Percentiles rank a stretch among this genome's conserved stretches.
Evolutionary conservation across 1,140 invertebrate genomes (phyloP).

Genomic region (Aphaenogaster ashmeadi): DNA sequence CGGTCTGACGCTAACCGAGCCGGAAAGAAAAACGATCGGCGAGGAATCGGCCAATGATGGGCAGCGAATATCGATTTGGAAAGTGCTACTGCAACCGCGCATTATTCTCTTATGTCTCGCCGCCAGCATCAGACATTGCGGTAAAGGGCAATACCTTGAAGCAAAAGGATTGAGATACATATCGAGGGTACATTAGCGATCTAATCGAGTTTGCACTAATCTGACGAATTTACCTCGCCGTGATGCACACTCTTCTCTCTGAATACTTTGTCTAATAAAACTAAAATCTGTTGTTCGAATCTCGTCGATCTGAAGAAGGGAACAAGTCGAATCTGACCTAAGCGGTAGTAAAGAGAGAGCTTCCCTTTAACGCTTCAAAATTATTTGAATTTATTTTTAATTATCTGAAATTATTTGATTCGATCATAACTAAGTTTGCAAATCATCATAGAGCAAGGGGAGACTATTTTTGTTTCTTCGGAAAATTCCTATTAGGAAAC

Average conservation of each 20-base stretch:
- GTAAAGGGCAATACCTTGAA: constrained; percentile 86
- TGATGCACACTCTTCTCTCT: background rate
- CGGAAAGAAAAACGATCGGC: constrained; percentile 91
- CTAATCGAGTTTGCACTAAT: constrained; percentile 42
- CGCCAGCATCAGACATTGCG: constrained; percentile 96
- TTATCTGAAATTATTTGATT: background rate
- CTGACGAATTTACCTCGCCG: constrained; percentile 4
- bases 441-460: background rate
- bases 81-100: constrained; percentile 92
- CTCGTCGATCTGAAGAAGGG: background rate
- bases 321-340: background rate
- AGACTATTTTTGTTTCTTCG: background rate
- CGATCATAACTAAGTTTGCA: background rate
- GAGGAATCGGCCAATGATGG: constrained; percentile 87
- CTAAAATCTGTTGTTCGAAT: constrained; percentile 16
- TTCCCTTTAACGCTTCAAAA: background rate
- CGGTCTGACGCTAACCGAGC: constrained; percentile 93
- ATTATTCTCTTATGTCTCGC: constrained; percentile 94
- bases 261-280: background rate
- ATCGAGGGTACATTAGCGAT: constrained; percentile 54
- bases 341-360: background rate
- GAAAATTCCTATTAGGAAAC: background rate
- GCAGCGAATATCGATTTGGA: constrained; percentile 90
- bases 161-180: constrained; percentile 67
- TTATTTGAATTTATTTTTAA: background rate